Base-by-base conservation (phyloP, 2,888 invertebrate genomes). In the Stenotaenia linearis region DNA sequence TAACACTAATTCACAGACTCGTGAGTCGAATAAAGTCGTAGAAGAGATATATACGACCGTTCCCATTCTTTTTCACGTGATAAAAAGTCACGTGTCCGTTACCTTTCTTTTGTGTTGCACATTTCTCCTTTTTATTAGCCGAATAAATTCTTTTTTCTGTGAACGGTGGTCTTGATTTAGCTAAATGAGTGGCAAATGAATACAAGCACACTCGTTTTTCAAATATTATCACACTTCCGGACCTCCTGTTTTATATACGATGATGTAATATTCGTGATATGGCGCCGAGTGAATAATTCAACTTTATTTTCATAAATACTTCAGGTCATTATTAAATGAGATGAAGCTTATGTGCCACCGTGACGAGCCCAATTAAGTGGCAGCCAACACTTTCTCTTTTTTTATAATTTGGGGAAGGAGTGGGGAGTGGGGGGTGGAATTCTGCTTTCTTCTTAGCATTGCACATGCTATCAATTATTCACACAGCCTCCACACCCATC, bases 271-370 rank as follows among this genome's bases (percentile, higher is more conserved):
- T 61, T 56, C 25, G 61, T 10, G 61, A 61, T 25, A 61, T 25
- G 61, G 61, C 61, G 61, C 25, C 21, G 61, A 61, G 61, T 61
- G 61, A 61, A 61, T 61, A 25, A 61, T 61, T 61, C 61, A 61
- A 23, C 23, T 61, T 61, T 61, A 28, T 61, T 45, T 61, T 61
- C 61, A 61, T 61, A 25, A 61, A 61, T 61, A 61, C 61, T 61
- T 61, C 61, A 61, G 61, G 61, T 61, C 61, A 61, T 61, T 61
- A 61, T 61, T 61, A 61, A 61, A 61, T 61, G 61, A 61, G 25
- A 25, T 21, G 61, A 61, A 45, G 61, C 23, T 61, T 61, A 61
- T 61, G 28, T 61, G 61, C 61, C 61, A 61, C 61, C 61, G 28
- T 61, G 61, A 61, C 61, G 61, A 61, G 61, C 23, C 61, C 61